phyloP scores from a whole-genome alignment of 2,797 vertebrate genomes.

The Atherinosoma microstoma region DNA sequence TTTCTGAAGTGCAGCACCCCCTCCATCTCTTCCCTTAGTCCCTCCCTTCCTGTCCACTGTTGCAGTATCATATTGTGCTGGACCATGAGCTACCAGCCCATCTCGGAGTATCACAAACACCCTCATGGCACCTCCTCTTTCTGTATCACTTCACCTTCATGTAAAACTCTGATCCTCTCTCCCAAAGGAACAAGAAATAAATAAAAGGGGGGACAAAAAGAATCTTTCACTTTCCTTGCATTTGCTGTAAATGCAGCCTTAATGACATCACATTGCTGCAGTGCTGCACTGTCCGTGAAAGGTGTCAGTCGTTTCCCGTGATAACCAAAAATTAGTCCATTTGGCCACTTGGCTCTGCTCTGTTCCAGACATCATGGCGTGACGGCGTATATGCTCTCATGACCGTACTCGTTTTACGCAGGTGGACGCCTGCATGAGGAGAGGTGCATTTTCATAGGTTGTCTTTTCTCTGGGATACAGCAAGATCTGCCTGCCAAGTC shows the following conservation, averaged over 20 bases:
- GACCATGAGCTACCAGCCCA: constrained; percentile 61
- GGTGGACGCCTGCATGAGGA: constrained; percentile 57
- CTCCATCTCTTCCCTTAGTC: constrained; percentile 3
- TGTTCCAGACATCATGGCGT: constrained; percentile 73
- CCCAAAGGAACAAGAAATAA: background rate
- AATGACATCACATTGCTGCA: constrained; percentile 74
- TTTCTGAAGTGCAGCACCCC: constrained; percentile 47
- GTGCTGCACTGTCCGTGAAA: constrained; percentile 68
- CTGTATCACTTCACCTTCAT: constrained; percentile 15
- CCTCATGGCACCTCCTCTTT: constrained; percentile 34
- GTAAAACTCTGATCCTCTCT: constrained; percentile 19
- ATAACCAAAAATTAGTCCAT: constrained; percentile 35
- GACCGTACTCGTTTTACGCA: constrained; percentile 56
- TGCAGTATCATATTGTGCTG: constrained; percentile 64
- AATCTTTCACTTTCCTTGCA: constrained; percentile 3
- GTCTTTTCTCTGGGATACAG: constrained; percentile 47
- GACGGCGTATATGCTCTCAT: constrained; percentile 54
- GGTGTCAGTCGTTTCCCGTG: constrained; percentile 62
- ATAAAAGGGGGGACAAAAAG: background rate
- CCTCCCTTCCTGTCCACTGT: constrained; percentile 30
- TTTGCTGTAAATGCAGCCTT: constrained; percentile 43
- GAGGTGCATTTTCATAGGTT: constrained; percentile 46
- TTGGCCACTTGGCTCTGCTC: constrained; percentile 53
- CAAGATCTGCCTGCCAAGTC: constrained; percentile 36
- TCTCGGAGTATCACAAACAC: constrained; percentile 56